Conservation (phyloP, 2,888 invertebrate genomes). For the Hydraecia micacea region DNA sequence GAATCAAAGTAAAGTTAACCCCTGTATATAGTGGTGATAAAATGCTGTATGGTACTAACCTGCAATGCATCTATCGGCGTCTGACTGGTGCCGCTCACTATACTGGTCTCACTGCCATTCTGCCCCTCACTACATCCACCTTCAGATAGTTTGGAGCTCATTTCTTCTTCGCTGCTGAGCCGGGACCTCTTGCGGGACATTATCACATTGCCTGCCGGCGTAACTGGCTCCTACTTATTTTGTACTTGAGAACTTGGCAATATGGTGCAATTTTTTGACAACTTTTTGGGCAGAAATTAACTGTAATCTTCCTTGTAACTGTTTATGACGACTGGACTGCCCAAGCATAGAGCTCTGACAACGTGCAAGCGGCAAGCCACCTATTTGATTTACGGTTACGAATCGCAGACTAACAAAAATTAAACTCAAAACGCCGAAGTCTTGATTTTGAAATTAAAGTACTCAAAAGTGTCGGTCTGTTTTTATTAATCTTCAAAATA, state of each 20-base stretch:
- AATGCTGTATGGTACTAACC: slow-evolving; percentile 71
- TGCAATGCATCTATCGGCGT: slow-evolving; percentile 65
- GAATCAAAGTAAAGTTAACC: background rate
- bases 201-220: slow-evolving; percentile 78
- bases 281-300: slow-evolving; percentile 29
- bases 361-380: slow-evolving; percentile 44
- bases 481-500: slow-evolving; percentile 12
- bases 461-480: slow-evolving; percentile 2
- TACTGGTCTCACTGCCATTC: slow-evolving; percentile 81
- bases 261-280: slow-evolving; percentile 25
- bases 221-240: slow-evolving; percentile 27
- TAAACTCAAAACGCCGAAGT: slow-evolving; percentile 15
- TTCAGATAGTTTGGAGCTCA: slow-evolving; percentile 80
- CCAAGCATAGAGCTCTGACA: slow-evolving; percentile 46
- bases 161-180: slow-evolving; percentile 78
- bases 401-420: slow-evolving; percentile 41
- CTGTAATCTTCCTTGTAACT: slow-evolving; percentile 36
- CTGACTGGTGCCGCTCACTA: slow-evolving; percentile 75
- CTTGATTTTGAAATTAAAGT: slow-evolving; percentile 21
- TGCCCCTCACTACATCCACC: slow-evolving; percentile 74
- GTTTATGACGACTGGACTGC: slow-evolving; percentile 41
- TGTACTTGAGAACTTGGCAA: slow-evolving; percentile 32
- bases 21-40: background rate
- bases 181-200: slow-evolving; percentile 87
- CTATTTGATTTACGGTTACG: slow-evolving; percentile 56